Evolutionary conservation across 2,888 invertebrate genomes (phyloP).

Genomic region (Noctua fimbriata): DNA sequence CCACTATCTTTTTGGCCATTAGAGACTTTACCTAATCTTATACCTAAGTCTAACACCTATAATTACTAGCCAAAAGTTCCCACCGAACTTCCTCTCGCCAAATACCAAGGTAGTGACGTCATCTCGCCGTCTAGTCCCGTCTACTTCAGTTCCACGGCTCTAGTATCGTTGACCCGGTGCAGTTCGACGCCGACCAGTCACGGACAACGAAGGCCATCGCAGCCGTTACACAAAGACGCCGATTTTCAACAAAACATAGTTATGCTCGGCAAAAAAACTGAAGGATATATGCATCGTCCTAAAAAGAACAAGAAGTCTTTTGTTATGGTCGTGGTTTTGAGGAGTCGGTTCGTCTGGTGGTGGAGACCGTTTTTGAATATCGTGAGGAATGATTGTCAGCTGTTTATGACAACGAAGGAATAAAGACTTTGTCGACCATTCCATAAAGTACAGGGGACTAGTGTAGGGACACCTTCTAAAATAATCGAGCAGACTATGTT

Average conservation of each 20-base stretch:
- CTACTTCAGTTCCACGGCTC: conserved; percentile 32
- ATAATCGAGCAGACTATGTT: no score
- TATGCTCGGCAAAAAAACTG: conserved; percentile 41
- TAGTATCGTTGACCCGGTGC: conserved; percentile 59
- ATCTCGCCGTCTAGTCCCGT: conserved; percentile 49
- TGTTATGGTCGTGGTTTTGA: conserved; percentile 15
- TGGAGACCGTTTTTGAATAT: background rate
- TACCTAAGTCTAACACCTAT: conserved; percentile 21
- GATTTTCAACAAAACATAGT: conserved; percentile 54
- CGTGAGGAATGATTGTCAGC: background rate
- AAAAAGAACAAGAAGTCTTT: conserved; percentile 28
- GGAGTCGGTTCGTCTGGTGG: conserved; percentile 45
- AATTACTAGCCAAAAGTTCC: conserved; percentile 40
- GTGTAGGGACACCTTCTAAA: background rate
- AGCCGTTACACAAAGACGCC: conserved; percentile 67
- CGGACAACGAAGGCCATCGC: conserved; percentile 64
- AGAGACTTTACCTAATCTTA: background rate
- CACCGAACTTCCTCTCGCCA: conserved; percentile 52
- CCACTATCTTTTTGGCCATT: background rate
- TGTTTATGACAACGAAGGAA: background rate
- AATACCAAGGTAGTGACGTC: conserved; percentile 57
- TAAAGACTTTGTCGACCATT: background rate
- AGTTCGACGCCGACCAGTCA: conserved; percentile 53
- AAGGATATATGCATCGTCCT: conserved; percentile 35
- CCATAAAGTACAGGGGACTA: background rate